Conservation (phyloP, 2,888 invertebrate species). For the Uropetala carovei region DNA sequence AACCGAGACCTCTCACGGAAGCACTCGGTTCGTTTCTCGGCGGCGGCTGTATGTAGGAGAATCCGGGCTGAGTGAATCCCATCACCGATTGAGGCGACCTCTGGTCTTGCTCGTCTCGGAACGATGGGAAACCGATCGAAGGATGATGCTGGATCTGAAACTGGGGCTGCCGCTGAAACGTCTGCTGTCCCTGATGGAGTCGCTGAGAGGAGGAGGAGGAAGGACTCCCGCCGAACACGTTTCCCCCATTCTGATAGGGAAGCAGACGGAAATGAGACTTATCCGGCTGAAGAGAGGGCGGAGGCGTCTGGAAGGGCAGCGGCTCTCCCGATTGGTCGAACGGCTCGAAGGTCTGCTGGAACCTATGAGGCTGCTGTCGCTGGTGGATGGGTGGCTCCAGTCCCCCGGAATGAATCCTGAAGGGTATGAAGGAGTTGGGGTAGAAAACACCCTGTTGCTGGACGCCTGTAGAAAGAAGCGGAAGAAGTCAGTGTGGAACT, state of each 20-base stretch:
- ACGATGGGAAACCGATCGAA: constrained; percentile 15
- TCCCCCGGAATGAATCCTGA: constrained; percentile 28
- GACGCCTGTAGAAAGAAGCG: neutral
- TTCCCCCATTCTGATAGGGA: constrained; percentile 71
- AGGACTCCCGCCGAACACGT: constrained; percentile 76
- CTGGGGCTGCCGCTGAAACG: constrained; percentile 63
- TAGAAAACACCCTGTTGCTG: constrained; percentile 10
- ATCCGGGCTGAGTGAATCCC: constrained; percentile 9
- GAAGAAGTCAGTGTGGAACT: neutral
- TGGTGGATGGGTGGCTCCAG: constrained; percentile 70
- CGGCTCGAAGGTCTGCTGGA: constrained; percentile 69
- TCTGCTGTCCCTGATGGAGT: constrained; percentile 60
- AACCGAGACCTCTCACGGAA: constrained; percentile 17
- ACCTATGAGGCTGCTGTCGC: constrained; percentile 71
- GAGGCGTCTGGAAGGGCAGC: constrained; percentile 74
- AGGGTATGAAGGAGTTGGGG: constrained; percentile 54
- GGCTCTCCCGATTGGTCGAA: constrained; percentile 67
- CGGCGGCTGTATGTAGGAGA: constrained; percentile 13
- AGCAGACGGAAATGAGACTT: constrained; percentile 29
- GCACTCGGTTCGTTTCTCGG: neutral
- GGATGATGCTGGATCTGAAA: constrained; percentile 44
- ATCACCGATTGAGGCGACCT: constrained; percentile 18
- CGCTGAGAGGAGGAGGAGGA: constrained; percentile 69
- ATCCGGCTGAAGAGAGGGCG: neutral
- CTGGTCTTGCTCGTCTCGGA: constrained; percentile 52